Base-by-base conservation (phyloP, 2,888 invertebrate genomes). In the Aethes cnicana region DNA sequence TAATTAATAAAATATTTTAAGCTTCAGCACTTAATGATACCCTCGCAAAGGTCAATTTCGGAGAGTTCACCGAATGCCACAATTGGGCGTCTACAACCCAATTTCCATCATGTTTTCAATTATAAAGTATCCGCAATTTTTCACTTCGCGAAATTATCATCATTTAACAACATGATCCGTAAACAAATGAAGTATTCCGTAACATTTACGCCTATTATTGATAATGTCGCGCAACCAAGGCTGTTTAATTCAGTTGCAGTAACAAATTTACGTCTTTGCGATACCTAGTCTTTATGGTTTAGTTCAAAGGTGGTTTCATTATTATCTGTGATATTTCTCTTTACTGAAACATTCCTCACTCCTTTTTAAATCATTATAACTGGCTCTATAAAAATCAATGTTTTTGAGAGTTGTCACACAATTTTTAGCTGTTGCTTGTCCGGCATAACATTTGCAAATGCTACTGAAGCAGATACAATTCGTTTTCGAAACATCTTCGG, bases 11-110 rank as follows among this genome's bases (percentile, higher is more conserved):
- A 52, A 30, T 25, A n/a, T 23, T 37, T 37, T 43, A 21, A 36
- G n/a, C n/a, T n/a, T n/a, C 12, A 25, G 17, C 8, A 23, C 43
- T 30, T 50, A 50, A 50, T 35, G 30, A 30, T 37, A 23, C 23
- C 18, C 33, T 20, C 21, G 50, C 64, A 64, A 70, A 69, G 61
- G 65, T 59, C 62, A 62, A 68, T 66, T 68, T 63, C 64, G 58
- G 53, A 63, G 77, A 75, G 78, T 76, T 78, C 74, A 69, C 70
- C 64, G 68, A 63, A 66, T 62, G 57, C 75, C 76, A 60, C 75
- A 57, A 67, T 77, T 72, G 60, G 69, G 61, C 61, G 58, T 43
- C 42, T 54, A 59, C 55, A 56, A 57, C 62, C 56, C 46, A 61
- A 56, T 68, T 69, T 68, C 48, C 62, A 64, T 54, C 48, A 57